Evolutionary conservation across 2,888 invertebrate genomes (phyloP), one percentile per base, ranked within the genome.

Genomic region (Augiades crinisus): DNA sequence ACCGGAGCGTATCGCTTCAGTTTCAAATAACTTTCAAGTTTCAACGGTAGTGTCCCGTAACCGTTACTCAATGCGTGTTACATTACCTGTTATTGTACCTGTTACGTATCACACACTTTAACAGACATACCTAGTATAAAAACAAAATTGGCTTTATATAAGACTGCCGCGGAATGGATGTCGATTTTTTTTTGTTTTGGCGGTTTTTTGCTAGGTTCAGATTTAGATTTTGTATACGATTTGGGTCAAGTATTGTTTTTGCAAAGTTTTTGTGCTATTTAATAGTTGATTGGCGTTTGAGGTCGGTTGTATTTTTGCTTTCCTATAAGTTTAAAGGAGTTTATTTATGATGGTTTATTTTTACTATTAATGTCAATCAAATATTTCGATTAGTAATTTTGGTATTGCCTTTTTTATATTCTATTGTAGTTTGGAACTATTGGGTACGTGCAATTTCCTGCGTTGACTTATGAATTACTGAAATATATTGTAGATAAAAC

Each of bases 31-130:
- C 49, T 50, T 43, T 50, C 50, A 43, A 50, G 50, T 50, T 50
- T 50, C 27, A 30, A 49, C 62, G 36, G 50, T 52, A 53, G 53
- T 41, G 27, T 64, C 63, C 64, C 63, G 70, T 70, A 71, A 72
- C 69, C 30, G 62, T 77, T 77, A 74, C 63, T 61, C 61, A 77
- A 77, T 75, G 65, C 66, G 67, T 62, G 66, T 71, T 61, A 67
- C 65, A 50, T 50, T 50, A 50, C 30, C 43, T 37, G 50, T 50
- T 50, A 50, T 21, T 31, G 21, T 49, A 47, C 40, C 47, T 41
- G 47, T 49, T 49, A 49, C 40, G 40, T 13, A 22, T 47, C 38
- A 40, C 21, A 41, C 47, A 24, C 22, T 41, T 34, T 24, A 41
- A 16, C 22, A 27, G 10, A 17, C 47, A 10, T 30, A 31, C 21